These are phyloP conservation scores for Falco columbarius DNA, from an alignment of 2,797 vertebrate species.

Conservation along the genomic window DNA sequence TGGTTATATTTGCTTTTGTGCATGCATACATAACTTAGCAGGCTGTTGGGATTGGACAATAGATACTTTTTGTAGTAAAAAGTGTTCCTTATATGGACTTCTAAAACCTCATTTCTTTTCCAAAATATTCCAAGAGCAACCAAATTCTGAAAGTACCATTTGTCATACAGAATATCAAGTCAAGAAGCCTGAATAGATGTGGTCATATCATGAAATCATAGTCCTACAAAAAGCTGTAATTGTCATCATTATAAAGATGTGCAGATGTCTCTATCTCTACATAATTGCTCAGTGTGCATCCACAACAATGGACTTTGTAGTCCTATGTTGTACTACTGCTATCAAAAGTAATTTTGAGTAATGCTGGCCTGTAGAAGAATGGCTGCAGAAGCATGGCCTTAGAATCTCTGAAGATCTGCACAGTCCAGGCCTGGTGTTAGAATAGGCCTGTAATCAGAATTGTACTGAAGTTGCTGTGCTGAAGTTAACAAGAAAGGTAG, in stretches of 20 bases:
- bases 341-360: background rate
- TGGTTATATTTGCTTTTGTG: background rate
- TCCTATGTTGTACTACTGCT: background rate
- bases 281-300: constrained; percentile 38
- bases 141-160: background rate
- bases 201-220: constrained; percentile 30
- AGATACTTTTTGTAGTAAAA: background rate
- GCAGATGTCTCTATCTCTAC: constrained; percentile 10
- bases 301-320: background rate
- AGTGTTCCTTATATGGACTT: background rate
- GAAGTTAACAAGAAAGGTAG: no score
- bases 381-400: no score
- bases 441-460: no score
- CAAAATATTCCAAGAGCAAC: background rate
- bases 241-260: background rate
- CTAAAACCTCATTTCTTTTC: background rate
- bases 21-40: background rate
- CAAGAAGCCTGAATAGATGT: constrained; percentile 20
- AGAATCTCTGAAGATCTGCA: no score
- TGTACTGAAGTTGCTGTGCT: no score
- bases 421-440: no score
- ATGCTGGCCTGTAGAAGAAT: background rate
- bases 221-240: constrained; percentile 31
- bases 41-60: background rate
- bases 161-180: background rate